Evolutionary conservation across 2,113 vertebrate species (phyloP), one percentile per base, ranked within the genome.

Genomic region (Anoplopoma fimbria): DNA sequence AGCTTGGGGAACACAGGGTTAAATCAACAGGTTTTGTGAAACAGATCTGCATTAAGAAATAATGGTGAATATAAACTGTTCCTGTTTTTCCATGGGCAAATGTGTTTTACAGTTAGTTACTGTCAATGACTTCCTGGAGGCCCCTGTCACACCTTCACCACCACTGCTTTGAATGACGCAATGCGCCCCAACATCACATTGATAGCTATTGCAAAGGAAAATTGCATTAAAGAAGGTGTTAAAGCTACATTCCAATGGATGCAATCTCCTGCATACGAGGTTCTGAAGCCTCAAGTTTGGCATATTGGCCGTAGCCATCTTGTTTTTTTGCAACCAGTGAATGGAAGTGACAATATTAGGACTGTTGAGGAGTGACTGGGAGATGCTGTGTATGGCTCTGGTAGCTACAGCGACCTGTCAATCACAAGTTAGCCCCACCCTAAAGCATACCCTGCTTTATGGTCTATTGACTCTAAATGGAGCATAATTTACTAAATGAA

Each of bases 1-100:
- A 42, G 13, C 70, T 75, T 23, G 62, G 38, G 34, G 47, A 67
- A 71, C 15, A 60, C 55, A 58, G 53, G n/a, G 31, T 79, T 77
- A 25, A 51, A 78, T 70, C 27, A 64, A 13, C 38, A 23, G 13
- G 25, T 31, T 33, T 2, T 0, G 57, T 9, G 1, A 47, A 40
- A n/a, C 42, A 57, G 0, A 36, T 69, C 13, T 40, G 9, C 25
- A 40, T 75, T 42, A 47, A 51, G 31, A 12, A 51, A 64, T 31
- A 3, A 67, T 9, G 3, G 10, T 9, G 1, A 2, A 8, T 49
- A 49, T 23, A 36, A 58, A 60, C 17, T 21, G 1, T 57, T 62
- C 12, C 31, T 36, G 4, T 6, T n/a, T 45, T 77, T 25, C 63
- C 4, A 34, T 15, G 57, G 31, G 21, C 2, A 5, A 21, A 23